These are phyloP conservation scores for Heliothis subflexa DNA, from an alignment of 1,140 invertebrate genomes.

Conservation along the genomic window DNA sequence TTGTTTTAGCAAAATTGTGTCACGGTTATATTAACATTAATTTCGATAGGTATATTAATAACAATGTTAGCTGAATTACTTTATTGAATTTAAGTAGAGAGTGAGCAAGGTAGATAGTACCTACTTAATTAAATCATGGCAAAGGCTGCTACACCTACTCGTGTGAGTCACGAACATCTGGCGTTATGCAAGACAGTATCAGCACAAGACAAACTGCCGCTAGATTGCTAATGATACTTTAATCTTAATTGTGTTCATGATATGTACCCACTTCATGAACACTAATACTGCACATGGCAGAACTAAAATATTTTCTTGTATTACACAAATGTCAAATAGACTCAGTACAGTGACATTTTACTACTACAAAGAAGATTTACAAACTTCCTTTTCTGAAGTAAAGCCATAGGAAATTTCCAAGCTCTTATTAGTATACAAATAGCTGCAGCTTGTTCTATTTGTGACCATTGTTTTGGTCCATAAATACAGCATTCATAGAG, in stretches of 20 bases:
- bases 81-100: constrained; percentile 5
- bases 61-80: neutral
- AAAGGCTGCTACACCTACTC: constrained; percentile 66
- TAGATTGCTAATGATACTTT: constrained; percentile 3
- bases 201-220: constrained; percentile 11
- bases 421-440: constrained; percentile 53
- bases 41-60: neutral
- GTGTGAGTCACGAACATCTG: constrained; percentile 77
- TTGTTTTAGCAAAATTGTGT: constrained; percentile 18
- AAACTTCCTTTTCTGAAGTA: constrained; percentile 21
- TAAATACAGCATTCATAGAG: constrained; percentile 52
- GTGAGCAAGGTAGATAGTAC: constrained; percentile 37
- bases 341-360: neutral
- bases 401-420: constrained; percentile 47
- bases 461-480: constrained; percentile 61
- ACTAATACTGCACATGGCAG: neutral
- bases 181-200: constrained; percentile 66
- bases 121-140: constrained; percentile 57
- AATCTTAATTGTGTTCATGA: neutral
- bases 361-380: neutral
- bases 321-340: neutral
- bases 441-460: constrained; percentile 50
- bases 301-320: neutral
- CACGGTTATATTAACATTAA: neutral
- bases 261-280: neutral